Evolutionary conservation across 1,140 invertebrate genomes (phyloP).

Genomic region (Zaprionus lachaisei): DNA sequence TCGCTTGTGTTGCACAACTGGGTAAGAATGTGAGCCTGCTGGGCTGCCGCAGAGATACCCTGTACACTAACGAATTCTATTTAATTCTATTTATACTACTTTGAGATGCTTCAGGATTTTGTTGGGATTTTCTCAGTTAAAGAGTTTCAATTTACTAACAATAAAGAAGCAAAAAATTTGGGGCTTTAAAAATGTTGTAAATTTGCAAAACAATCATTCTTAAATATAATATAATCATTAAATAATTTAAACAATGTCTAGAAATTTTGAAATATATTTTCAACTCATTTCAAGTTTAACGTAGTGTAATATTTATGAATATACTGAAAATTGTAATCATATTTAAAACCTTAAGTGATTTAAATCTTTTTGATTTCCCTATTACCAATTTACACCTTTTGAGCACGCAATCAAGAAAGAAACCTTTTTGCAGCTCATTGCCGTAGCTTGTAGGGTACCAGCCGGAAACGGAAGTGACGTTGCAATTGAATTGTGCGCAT

Average conservation of each 20-base stretch:
- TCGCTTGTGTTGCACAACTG: background rate
- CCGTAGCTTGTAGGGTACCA: slow-evolving; percentile 17
- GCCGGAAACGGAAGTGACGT: slow-evolving; percentile 64
- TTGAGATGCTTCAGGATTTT: too few species aligned
- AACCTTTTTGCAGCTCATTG: background rate
- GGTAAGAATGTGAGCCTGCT: background rate
- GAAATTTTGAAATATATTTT: background rate
- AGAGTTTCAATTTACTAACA: too few species aligned
- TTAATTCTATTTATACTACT: too few species aligned
- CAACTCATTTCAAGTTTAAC: background rate
- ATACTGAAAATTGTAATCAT: background rate
- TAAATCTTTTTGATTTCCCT: background rate
- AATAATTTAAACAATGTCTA: too few species aligned
- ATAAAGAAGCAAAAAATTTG: too few species aligned
- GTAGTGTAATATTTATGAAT: background rate
- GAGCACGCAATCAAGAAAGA: background rate
- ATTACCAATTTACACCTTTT: background rate
- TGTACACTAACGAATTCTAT: background rate
- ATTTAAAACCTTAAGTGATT: background rate
- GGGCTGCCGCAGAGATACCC: background rate
- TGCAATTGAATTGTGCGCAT: slow-evolving; percentile 73
- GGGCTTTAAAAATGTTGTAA: too few species aligned
- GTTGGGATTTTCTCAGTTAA: too few species aligned
- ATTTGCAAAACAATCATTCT: too few species aligned
- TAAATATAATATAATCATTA: too few species aligned